These are phyloP conservation scores for Hoplostethus mediterraneus DNA, from an alignment of 2,797 vertebrate species.

Conservation along the genomic window DNA sequence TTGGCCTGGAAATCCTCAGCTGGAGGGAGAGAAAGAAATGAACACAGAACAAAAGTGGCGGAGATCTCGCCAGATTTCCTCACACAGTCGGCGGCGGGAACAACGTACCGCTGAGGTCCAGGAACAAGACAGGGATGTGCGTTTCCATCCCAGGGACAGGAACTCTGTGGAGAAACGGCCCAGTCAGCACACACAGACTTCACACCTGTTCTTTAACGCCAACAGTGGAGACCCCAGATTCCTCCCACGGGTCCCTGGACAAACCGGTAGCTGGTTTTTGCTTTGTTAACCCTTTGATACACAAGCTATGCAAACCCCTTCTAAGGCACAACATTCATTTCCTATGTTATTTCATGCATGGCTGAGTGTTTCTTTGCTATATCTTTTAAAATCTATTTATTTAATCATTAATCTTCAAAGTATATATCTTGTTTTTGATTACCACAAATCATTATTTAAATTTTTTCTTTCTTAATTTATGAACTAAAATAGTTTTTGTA, in stretches of 20 bases:
- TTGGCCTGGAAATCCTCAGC: conserved; percentile 96
- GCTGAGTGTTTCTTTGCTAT: too few species aligned
- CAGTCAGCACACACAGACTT: conserved; percentile 5
- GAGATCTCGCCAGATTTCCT: background rate
- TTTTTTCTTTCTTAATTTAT: too few species aligned
- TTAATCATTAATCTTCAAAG: too few species aligned
- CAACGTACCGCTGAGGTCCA: conserved; percentile 92
- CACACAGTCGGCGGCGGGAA: background rate
- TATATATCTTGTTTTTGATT: too few species aligned
- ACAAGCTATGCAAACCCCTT: too few species aligned
- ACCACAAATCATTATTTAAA: too few species aligned
- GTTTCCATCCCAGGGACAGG: conserved; percentile 96
- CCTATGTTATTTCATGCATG: too few species aligned
- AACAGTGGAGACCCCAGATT: background rate
- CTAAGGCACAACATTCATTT: too few species aligned
- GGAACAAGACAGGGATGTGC: conserved; percentile 95
- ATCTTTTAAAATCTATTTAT: too few species aligned
- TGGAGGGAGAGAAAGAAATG: conserved; percentile 50
- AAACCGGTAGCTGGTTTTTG: background rate
- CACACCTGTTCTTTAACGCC: background rate
- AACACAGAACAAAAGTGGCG: background rate
- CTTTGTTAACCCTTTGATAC: background rate
- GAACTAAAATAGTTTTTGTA: too few species aligned
- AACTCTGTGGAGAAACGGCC: conserved; percentile 82
- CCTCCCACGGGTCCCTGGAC: too few species aligned